These are phyloP conservation scores for Drosophila pseudoananassae DNA, from an alignment of 1,140 invertebrate species.

Conservation along the genomic window DNA sequence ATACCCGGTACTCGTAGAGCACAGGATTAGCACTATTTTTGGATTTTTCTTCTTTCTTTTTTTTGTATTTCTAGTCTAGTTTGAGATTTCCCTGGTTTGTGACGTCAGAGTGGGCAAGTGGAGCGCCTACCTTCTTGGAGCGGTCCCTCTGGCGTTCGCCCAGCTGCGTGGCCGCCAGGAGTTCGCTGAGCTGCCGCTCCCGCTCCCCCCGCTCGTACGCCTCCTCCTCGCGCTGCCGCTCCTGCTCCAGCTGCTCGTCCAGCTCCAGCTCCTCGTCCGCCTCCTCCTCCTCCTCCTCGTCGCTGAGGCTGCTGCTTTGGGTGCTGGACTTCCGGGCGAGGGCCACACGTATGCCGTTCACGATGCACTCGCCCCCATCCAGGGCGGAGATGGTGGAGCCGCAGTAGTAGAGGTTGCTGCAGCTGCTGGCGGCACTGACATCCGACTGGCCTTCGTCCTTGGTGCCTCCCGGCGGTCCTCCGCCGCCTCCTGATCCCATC, in stretches of 20 bases:
- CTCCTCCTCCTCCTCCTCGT: slow-evolving; percentile 86
- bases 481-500: slow-evolving; percentile 30
- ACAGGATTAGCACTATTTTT: slow-evolving; percentile 6
- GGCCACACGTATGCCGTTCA: slow-evolving; percentile 82
- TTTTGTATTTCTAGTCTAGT: slow-evolving; percentile 47
- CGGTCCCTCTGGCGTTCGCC: slow-evolving; percentile 45
- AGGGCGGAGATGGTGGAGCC: slow-evolving; percentile 86
- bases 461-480: slow-evolving; percentile 36
- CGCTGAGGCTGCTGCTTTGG: slow-evolving; percentile 88
- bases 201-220: slow-evolving; percentile 30
- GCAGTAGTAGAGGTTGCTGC: slow-evolving; percentile 87
- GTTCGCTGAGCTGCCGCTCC: slow-evolving; percentile 59
- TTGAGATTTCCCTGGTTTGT: slow-evolving; percentile 77
- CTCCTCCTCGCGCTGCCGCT: slow-evolving; percentile 10
- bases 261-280: slow-evolving; percentile 16
- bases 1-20: neutral
- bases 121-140: slow-evolving; percentile 72
- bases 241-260: slow-evolving; percentile 9
- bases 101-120: slow-evolving; percentile 45
- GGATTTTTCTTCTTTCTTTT: slow-evolving; percentile 2
- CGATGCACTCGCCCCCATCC: slow-evolving; percentile 85
- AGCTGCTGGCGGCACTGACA: slow-evolving; percentile 87
- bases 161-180: slow-evolving; percentile 67
- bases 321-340: slow-evolving; percentile 87
- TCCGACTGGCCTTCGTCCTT: slow-evolving; percentile 84